phyloP scores from a whole-genome alignment of 2,797 vertebrate genomes.

The Eremophila alpestris region DNA sequence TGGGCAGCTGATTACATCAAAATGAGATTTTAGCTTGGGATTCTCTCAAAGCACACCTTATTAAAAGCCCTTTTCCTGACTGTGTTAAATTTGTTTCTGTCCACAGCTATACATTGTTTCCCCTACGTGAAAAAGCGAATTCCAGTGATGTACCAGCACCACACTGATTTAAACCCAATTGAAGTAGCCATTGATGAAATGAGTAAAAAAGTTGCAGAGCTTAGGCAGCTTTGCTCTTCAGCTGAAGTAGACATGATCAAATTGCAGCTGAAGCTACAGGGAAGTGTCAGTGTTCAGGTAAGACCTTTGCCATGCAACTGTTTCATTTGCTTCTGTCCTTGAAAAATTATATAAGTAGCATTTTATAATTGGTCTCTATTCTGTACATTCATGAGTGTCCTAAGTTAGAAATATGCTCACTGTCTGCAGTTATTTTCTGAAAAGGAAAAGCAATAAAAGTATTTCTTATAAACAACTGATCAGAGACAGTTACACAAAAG shows the following conservation, averaged over 20 bases:
- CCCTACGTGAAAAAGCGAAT: conserved; percentile 97
- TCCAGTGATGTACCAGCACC: conserved; percentile 97
- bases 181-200: conserved; percentile 98
- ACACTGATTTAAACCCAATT: conserved; percentile 94
- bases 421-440: neutral
- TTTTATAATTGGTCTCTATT: neutral
- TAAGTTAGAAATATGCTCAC: neutral
- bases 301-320: neutral
- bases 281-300: conserved; percentile 97
- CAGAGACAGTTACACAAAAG: neutral
- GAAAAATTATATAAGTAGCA: neutral
- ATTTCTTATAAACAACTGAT: neutral
- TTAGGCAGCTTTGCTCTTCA: conserved; percentile 87
- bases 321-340: neutral
- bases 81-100: neutral
- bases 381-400: neutral
- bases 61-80: neutral
- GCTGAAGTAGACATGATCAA: conserved; percentile 97
- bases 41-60: neutral
- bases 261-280: conserved; percentile 94
- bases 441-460: neutral
- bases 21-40: neutral
- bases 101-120: conserved; percentile 92
- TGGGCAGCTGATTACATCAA: neutral
- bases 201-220: conserved; percentile 92